Conservation (phyloP, 1,140 invertebrate genomes). For the Atopsyche davidsoni region DNA sequence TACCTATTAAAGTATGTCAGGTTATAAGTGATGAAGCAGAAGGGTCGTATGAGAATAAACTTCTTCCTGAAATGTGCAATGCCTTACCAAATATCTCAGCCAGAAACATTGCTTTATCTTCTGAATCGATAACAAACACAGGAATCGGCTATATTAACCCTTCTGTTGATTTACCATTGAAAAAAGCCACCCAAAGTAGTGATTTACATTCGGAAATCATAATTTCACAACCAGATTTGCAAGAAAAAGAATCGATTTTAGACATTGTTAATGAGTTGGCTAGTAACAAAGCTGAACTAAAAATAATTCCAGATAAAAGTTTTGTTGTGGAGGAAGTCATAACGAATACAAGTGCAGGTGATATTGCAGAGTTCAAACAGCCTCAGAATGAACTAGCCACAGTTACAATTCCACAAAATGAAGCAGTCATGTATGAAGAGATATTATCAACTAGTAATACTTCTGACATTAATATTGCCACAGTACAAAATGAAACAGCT, state of each 20-base stretch:
- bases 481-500: constrained; percentile 34
- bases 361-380: constrained; percentile 29
- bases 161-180: constrained; percentile 13
- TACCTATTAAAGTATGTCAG: constrained; percentile 25
- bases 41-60: constrained; percentile 9
- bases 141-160: constrained; percentile 18
- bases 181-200: constrained; percentile 13
- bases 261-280: constrained; percentile 21
- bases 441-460: constrained; percentile 11
- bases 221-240: constrained; percentile 33
- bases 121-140: constrained; percentile 20
- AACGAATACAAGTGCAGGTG: constrained; percentile 29
- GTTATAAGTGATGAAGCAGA: constrained; percentile 24
- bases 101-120: constrained; percentile 19
- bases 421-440: constrained; percentile 22
- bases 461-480: constrained; percentile 13
- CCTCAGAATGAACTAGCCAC: constrained; percentile 20
- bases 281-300: constrained; percentile 34
- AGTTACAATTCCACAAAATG: constrained; percentile 17
- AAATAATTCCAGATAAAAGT: constrained; percentile 37
- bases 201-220: constrained; percentile 17
- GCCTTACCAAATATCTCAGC: constrained; percentile 19
- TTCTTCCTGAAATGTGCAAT: background rate
- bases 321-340: constrained; percentile 38
- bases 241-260: constrained; percentile 37